A percentile compares a stretch with the other conserved stretches of the same genome.
Evolutionary conservation across 1,140 invertebrate species (phyloP).

Genomic region (Thrips palmi): DNA sequence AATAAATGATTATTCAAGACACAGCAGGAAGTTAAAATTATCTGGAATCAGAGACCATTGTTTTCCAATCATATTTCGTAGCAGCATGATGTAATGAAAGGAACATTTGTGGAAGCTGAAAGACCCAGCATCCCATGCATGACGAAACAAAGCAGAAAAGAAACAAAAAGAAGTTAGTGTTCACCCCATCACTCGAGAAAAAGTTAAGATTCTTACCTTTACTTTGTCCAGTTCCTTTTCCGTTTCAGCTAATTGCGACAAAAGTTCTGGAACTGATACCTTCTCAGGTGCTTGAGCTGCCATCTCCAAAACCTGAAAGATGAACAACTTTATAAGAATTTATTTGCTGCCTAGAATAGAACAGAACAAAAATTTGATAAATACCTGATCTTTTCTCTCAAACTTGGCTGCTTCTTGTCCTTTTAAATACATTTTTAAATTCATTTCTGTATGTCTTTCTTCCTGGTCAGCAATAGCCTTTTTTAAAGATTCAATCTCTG

Average conservation of each 20-base stretch:
- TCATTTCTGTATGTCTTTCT: constrained; percentile 51
- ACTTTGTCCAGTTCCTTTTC: constrained; percentile 68
- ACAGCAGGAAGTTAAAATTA: too few relatives aligned
- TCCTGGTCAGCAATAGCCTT: constrained; percentile 23
- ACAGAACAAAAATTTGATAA: neutral
- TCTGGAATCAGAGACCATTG: too few relatives aligned
- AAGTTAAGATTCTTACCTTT: constrained; percentile 37
- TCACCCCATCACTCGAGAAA: too few relatives aligned
- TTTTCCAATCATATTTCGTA: neutral
- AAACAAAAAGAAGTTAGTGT: neutral
- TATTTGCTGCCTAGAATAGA: neutral
- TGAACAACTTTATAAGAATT: constrained; percentile 10
- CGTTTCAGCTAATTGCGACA: constrained; percentile 59
- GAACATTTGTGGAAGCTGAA: neutral
- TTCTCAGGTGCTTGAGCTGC: constrained; percentile 22
- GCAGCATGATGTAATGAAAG: neutral
- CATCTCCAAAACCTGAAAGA: constrained; percentile 37
- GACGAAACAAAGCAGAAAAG: too few relatives aligned
- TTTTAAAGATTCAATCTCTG: constrained; percentile 18
- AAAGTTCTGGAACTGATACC: constrained; percentile 45
- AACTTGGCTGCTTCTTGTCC: constrained; percentile 56
- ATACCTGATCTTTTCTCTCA: constrained; percentile 39
- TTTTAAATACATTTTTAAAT: constrained; percentile 66
- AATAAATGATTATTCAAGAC: too few relatives aligned
- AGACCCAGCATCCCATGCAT: constrained; percentile 1